These are phyloP conservation scores for Melanostigma gelatinosum DNA, from an alignment of 2,113 vertebrate genomes.

Conservation along the genomic window DNA sequence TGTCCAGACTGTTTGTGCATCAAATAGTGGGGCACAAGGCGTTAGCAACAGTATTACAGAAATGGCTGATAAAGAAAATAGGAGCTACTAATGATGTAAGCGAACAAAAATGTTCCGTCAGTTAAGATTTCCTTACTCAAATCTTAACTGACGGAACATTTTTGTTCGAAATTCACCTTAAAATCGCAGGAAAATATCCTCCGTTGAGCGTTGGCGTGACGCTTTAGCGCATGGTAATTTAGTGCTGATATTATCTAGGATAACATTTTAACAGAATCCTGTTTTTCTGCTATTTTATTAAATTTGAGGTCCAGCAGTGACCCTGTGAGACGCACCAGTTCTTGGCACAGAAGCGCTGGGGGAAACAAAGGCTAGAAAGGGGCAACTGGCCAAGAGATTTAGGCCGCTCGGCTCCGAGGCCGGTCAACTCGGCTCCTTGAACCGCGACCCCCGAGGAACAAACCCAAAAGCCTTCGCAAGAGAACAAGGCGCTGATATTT, in stretches of 20 bases:
- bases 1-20: neutral
- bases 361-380: slow-evolving; percentile 12
- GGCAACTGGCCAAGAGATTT: slow-evolving; percentile 24
- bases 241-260: neutral
- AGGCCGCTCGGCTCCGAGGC: slow-evolving; percentile 6
- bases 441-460: slow-evolving; percentile 34
- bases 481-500: slow-evolving; percentile 7
- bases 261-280: neutral
- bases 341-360: neutral
- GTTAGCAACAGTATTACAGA: neutral
- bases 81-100: neutral
- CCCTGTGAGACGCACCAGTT: neutral
- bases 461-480: neutral
- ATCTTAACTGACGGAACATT: neutral
- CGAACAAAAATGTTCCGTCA: no score
- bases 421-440: slow-evolving; percentile 41
- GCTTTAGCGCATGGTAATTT: neutral
- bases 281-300: neutral
- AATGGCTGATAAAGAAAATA: neutral
- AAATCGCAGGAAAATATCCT: neutral
- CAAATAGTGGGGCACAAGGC: neutral
- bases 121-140: neutral
- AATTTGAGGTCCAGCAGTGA: neutral
- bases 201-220: neutral
- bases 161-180: neutral